Conservation (phyloP, 2,113 vertebrate genomes). For the Carollia perspicillata region DNA sequence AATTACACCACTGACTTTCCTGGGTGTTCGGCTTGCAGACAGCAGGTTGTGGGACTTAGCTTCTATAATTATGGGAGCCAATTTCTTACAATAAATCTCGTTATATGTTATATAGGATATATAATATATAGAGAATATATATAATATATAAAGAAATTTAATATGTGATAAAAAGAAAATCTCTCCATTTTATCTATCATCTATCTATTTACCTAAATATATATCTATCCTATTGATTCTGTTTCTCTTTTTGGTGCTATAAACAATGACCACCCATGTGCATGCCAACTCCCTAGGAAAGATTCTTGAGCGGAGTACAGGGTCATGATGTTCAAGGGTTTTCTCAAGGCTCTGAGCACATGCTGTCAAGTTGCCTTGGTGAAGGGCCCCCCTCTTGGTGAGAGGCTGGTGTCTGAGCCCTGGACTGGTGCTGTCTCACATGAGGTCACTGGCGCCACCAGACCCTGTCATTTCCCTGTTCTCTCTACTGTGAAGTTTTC, state of each 20-base stretch:
- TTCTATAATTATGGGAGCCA: not conserved
- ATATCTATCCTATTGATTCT: not conserved
- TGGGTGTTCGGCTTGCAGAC: not conserved
- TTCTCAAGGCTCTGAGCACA: not conserved
- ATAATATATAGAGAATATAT: not conserved
- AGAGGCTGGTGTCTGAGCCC: fast-evolving
- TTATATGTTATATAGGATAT: not conserved
- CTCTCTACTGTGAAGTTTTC: not conserved
- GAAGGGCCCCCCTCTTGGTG: not conserved
- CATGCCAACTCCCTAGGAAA: not conserved
- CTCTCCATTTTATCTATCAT: not conserved
- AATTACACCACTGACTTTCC: not conserved
- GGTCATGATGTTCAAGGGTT: not conserved
- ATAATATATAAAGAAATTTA: not conserved
- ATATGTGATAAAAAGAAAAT: not conserved
- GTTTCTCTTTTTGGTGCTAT: not conserved
- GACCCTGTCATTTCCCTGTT: too few species aligned
- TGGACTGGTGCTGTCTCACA: not conserved
- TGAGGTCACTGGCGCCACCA: fast-evolving
- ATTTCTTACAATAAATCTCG: not conserved
- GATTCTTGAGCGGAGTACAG: not conserved
- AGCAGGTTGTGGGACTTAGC: not conserved
- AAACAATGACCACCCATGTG: not conserved
- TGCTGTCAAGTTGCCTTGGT: not conserved
- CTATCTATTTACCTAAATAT: not conserved